Conservation (phyloP, 2,797 vertebrate species). For the Chanos chanos region DNA sequence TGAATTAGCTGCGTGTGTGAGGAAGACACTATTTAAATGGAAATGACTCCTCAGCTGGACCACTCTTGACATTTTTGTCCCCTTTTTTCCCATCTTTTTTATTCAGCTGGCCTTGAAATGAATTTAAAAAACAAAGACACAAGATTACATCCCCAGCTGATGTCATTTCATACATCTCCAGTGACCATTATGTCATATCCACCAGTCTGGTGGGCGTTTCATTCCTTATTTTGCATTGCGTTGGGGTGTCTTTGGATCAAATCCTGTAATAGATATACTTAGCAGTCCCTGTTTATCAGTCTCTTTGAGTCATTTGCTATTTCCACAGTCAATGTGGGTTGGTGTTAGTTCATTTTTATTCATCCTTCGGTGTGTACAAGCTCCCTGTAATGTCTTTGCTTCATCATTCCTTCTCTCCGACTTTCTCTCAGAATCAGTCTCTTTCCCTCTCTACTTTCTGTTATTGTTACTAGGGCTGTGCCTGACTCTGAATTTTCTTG, state of each 20-base stretch:
- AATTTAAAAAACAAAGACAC: too few species aligned
- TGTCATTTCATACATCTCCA: neutral
- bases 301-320: neutral
- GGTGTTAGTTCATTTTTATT: slow-evolving; percentile 9
- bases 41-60: slow-evolving; percentile 62
- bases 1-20: slow-evolving; percentile 34
- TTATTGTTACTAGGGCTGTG: neutral
- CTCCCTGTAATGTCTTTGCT: slow-evolving; percentile 1
- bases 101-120: neutral
- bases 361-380: neutral
- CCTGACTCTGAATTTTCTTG: too few species aligned
- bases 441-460: neutral
- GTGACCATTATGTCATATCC: too few species aligned
- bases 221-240: too few species aligned
- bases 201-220: neutral
- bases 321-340: neutral
- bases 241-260: too few species aligned
- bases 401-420: neutral
- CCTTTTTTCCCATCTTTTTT: slow-evolving; percentile 26
- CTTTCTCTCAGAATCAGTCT: neutral
- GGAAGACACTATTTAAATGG: slow-evolving; percentile 44
- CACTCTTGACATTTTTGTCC: slow-evolving; percentile 31
- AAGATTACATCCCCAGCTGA: too few species aligned
- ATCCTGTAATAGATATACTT: neutral
- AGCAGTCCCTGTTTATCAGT: slow-evolving; percentile 12